Conservation (phyloP, 2,888 invertebrate genomes). For the Gryllus longicercus region DNA sequence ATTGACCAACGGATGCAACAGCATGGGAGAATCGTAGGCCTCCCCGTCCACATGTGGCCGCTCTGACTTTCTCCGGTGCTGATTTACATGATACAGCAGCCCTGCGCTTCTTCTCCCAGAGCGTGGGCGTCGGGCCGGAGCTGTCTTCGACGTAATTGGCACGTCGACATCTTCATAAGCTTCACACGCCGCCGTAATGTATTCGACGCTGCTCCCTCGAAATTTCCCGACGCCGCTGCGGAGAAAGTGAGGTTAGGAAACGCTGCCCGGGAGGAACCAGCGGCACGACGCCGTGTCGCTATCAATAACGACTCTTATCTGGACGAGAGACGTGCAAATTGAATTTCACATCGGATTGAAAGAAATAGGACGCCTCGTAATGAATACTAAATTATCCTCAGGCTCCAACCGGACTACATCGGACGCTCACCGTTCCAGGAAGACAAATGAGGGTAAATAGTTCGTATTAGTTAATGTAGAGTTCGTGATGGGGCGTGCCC, state of each 20-base stretch:
- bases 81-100: background rate
- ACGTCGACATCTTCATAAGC: background rate
- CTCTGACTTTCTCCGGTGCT: background rate
- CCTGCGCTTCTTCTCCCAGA: background rate
- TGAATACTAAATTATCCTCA: background rate
- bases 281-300: background rate
- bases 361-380: background rate
- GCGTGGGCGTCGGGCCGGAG: background rate
- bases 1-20: background rate
- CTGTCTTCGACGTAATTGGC: conserved; percentile 6
- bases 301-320: background rate
- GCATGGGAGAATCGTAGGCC: background rate
- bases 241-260: background rate
- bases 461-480: background rate
- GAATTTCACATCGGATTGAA: background rate
- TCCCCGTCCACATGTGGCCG: background rate
- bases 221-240: background rate
- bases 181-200: background rate
- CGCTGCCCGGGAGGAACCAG: background rate
- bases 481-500: background rate
- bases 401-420: no score
- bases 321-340: background rate
- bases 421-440: background rate
- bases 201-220: background rate
- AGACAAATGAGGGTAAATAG: conserved; percentile 2